phyloP scores from a whole-genome alignment of 2,113 vertebrate genomes.

The Mungos mungo region DNA sequence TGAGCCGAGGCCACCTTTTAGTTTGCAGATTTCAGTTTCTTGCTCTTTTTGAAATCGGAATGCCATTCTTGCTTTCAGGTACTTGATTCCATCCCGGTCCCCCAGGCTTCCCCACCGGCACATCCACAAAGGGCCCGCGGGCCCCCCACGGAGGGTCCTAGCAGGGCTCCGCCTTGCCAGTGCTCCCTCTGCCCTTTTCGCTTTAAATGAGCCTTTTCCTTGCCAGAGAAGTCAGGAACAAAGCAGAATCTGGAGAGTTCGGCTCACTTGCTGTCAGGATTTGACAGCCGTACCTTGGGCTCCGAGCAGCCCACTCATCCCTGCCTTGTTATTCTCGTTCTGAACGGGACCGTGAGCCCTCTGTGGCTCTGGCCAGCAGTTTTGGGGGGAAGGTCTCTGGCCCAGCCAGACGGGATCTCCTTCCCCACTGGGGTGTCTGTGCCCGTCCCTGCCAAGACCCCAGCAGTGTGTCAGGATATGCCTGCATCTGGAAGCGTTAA shows the following conservation, averaged over 20 bases:
- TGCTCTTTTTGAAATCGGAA: neutral
- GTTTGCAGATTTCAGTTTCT: neutral
- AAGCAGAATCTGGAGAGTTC: neutral
- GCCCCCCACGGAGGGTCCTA: neutral
- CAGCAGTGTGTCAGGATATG: accelerated
- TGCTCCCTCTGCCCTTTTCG: neutral
- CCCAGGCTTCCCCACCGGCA: neutral
- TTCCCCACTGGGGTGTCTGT: accelerated
- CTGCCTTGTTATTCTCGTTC: neutral
- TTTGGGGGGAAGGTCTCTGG: accelerated
- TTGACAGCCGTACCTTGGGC: neutral
- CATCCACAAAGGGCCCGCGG: neutral
- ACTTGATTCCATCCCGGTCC: neutral
- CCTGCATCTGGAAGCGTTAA: neutral
- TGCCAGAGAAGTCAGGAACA: neutral
- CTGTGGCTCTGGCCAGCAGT: neutral
- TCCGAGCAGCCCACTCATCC: neutral
- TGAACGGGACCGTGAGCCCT: neutral
- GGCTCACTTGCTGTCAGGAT: neutral
- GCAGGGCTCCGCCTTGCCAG: neutral
- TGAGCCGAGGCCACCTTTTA: neutral
- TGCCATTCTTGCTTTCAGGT: neutral
- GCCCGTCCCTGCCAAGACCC: neutral
- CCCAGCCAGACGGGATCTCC: neutral
- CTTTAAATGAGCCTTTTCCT: neutral